Conservation (phyloP, 2,888 invertebrate genomes). For the Noctua janthina region DNA sequence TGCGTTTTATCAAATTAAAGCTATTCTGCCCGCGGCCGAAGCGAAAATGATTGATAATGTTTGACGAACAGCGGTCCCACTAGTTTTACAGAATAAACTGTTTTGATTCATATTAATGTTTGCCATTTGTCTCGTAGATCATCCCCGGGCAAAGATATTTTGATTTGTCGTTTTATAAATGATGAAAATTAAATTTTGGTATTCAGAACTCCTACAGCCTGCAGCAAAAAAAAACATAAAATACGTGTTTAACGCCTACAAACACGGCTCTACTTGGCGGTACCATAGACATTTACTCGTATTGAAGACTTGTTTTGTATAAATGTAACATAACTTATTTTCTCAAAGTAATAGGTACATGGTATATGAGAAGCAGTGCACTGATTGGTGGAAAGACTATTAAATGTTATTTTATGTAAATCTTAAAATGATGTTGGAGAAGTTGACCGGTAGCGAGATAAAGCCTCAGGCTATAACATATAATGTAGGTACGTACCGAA, state of each 20-base stretch:
- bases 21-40: constrained; percentile 82
- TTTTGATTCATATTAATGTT: constrained; percentile 87
- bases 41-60: constrained; percentile 88
- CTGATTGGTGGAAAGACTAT: constrained; percentile 49
- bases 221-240: constrained; percentile 24
- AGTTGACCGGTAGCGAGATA: constrained; percentile 58
- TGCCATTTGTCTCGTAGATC: constrained; percentile 82
- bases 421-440: constrained; percentile 40
- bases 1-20: constrained; percentile 90
- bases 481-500: constrained; percentile 47
- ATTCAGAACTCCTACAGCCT: background rate
- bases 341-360: constrained; percentile 21
- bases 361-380: constrained; percentile 25
- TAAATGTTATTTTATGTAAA: constrained; percentile 59
- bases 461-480: constrained; percentile 64
- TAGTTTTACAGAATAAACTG: constrained; percentile 89
- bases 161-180: constrained; percentile 64
- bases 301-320: constrained; percentile 27
- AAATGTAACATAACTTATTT: constrained; percentile 10
- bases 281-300: background rate
- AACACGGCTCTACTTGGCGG: constrained; percentile 6
- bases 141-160: constrained; percentile 58
- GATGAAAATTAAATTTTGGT: constrained; percentile 37
- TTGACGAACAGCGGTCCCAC: constrained; percentile 83
- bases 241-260: constrained; percentile 19